Evolutionary conservation across 2,888 invertebrate genomes (phyloP), one percentile per base, ranked within the genome.

Genomic region (Patella pellucida): DNA sequence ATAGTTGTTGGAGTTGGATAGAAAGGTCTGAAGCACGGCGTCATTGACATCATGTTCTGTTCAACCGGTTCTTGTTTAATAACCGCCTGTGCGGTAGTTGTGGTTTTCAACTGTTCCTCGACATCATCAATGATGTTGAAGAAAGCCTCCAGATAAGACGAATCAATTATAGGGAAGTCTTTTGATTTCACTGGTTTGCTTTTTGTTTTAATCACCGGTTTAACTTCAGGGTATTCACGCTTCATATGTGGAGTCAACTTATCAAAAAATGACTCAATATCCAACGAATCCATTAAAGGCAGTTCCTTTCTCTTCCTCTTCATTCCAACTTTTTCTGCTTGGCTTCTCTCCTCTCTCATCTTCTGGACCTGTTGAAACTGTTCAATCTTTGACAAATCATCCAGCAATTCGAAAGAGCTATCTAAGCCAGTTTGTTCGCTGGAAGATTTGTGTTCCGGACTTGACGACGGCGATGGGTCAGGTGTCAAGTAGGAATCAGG

Each of bases 401-500:
- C 27, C 50, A 62, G 69, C 23, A 52, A 69, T n/a, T 62, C 62
- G 62, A 62, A 62, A 62, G 62, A 62, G 62, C 23, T 62, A 23
- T 81, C 82, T 51, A 79, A 79, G 50, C 76, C 75, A 3, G 69
- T 23, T 19, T 71, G 62, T n/a, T 69, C 69, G 12, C 74, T 72
- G 69, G 73, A 68, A 15, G 76, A 70, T 62, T 76, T 76, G 68
- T 85, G 85, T 56, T 85, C 82, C 16, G 88, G 87, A 9, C 86
- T 87, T 11, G 84, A 84, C 19, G 83, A 83, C 9, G 88, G 88
- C 19, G 88, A 88, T 19, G 87, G 86, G 23, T 88, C 88, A 14
- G 88, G 88, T 3, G 88, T 88, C 31, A 87, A 82, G 73, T 84
- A 87, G 23, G 86, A 87, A 19, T 87, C 86, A 2, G 87, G 87